These are phyloP conservation scores for Poeciliopsis infans DNA, from an alignment of 2,797 vertebrate species.

Conservation along the genomic window DNA sequence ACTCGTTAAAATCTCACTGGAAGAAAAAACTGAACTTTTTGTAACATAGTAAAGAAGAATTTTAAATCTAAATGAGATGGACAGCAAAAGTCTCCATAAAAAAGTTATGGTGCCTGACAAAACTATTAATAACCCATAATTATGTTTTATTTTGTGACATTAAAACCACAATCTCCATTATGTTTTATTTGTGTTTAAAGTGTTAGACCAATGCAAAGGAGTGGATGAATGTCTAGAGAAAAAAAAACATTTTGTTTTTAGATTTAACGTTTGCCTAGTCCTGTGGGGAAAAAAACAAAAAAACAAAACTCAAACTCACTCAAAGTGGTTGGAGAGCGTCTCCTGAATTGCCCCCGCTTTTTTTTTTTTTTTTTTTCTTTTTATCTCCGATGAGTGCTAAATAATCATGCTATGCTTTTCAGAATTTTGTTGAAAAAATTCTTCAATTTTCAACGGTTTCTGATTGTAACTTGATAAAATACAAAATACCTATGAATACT, in stretches of 20 bases:
- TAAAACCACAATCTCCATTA: not conserved
- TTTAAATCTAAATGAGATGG: not conserved
- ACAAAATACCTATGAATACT: not conserved
- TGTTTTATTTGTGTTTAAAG: not conserved
- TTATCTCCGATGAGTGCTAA: not conserved
- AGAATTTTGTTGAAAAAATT: no score
- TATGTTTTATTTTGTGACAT: not conserved
- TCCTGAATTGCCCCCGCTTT: no score
- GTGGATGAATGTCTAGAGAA: not conserved
- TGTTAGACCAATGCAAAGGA: not conserved
- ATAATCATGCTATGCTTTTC: no score
- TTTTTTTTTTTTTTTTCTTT: no score
- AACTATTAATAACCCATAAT: not conserved
- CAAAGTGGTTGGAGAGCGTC: not conserved
- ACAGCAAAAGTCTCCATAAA: not conserved
- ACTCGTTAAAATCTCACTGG: not conserved
- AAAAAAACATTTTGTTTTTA: not conserved
- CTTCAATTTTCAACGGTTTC: not conserved
- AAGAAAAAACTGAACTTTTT: not conserved
- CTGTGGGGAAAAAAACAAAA: no score
- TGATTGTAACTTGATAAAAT: not conserved
- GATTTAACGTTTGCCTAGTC: not conserved
- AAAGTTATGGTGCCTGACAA: not conserved
- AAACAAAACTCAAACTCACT: not conserved
- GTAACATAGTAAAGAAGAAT: not conserved